These are phyloP conservation scores for Luperina nickerlii DNA, from an alignment of 2,888 invertebrate genomes.

Conservation along the genomic window DNA sequence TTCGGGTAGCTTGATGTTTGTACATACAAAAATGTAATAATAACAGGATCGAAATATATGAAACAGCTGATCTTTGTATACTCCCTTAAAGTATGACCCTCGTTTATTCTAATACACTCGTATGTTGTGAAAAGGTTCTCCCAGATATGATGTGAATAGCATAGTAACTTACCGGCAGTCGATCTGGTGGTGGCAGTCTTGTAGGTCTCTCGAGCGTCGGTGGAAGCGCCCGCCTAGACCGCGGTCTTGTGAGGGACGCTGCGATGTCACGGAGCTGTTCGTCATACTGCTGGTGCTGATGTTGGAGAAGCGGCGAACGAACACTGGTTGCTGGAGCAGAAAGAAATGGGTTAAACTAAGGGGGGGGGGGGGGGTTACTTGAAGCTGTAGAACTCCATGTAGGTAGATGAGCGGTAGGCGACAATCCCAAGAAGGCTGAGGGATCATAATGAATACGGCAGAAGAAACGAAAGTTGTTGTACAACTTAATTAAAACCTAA, in stretches of 20 bases:
- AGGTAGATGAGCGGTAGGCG: not conserved
- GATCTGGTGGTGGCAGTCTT: constrained; percentile 85
- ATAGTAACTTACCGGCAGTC: constrained; percentile 80
- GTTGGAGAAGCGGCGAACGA: constrained; percentile 86
- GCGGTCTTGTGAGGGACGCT: constrained; percentile 94
- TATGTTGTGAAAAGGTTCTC: not conserved
- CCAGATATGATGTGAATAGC: not conserved
- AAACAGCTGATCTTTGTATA: too few relatives aligned
- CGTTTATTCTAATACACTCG: too few relatives aligned
- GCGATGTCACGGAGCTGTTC: constrained; percentile 96
- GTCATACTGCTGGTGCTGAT: constrained; percentile 88
- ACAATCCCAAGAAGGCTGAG: not conserved
- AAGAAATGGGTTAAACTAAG: not conserved
- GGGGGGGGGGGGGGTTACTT: too few relatives aligned
- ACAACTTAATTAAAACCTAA: not conserved
- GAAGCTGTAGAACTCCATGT: not conserved
- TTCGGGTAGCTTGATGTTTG: too few relatives aligned
- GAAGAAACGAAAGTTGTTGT: not conserved
- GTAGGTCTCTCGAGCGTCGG: constrained; percentile 91
- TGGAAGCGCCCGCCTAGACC: constrained; percentile 88
- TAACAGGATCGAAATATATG: not conserved
- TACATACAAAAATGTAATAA: not conserved
- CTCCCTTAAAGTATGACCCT: not conserved
- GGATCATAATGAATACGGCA: not conserved
- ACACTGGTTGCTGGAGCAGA: constrained; percentile 73